These are phyloP conservation scores for Chloropsis hardwickii DNA, from an alignment of 2,113 vertebrate species.

Conservation along the genomic window DNA sequence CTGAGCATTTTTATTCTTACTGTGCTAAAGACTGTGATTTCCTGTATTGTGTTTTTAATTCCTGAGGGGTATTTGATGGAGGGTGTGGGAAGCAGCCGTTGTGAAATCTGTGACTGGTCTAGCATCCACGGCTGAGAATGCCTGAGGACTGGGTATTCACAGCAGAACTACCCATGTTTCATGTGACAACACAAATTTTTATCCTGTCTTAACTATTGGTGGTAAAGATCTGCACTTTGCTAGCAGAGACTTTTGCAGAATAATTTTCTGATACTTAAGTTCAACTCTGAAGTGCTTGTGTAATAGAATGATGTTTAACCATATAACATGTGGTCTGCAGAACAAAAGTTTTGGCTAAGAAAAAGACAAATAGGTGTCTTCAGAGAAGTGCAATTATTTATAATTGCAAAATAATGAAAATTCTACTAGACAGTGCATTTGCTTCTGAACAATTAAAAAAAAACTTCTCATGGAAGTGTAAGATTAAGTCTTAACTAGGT, in stretches of 20 bases:
- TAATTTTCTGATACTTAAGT: neutral
- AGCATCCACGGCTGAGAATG: neutral
- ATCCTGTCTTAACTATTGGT: neutral
- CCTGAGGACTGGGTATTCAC: neutral
- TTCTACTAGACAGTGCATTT: conserved; percentile 6
- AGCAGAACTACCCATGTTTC: neutral
- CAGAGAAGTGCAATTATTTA: neutral
- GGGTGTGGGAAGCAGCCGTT: neutral
- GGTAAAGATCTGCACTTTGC: neutral
- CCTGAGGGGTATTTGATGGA: neutral
- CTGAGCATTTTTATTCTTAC: neutral
- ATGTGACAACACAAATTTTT: neutral
- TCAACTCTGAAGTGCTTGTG: neutral
- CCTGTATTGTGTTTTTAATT: neutral
- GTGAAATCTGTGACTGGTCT: neutral
- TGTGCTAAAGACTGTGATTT: conserved; percentile 5
- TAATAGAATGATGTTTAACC: neutral
- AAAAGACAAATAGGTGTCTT: neutral
- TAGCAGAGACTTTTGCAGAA: neutral
- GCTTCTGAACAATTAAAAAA: conserved; percentile 11
- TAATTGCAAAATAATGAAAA: neutral
- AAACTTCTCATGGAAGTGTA: neutral
- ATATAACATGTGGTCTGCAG: neutral
- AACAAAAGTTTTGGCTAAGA: neutral
- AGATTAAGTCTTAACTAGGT: neutral